These are phyloP conservation scores for Oenanthe melanoleuca DNA, from an alignment of 2,113 vertebrate species.

Conservation along the genomic window DNA sequence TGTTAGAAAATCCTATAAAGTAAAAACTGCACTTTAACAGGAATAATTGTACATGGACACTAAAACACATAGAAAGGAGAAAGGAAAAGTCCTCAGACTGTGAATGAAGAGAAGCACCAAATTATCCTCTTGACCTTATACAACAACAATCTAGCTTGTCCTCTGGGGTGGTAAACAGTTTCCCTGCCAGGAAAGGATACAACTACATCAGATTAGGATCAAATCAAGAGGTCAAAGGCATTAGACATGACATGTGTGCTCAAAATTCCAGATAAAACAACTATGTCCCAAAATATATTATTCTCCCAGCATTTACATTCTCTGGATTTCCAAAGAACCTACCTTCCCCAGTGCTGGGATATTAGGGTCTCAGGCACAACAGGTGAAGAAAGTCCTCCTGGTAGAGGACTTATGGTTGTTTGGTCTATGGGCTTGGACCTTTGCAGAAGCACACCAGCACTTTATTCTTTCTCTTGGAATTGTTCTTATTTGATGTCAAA, in stretches of 20 bases:
- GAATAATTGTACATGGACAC: background rate
- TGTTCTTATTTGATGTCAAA: background rate
- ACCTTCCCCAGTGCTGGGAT: background rate
- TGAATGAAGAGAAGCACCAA: background rate
- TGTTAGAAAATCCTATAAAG: background rate
- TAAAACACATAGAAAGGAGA: background rate
- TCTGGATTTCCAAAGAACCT: background rate
- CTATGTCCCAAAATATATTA: background rate
- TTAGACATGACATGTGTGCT: background rate
- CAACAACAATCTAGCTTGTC: background rate
- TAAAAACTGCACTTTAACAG: background rate
- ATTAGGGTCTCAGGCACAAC: background rate
- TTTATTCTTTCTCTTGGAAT: background rate
- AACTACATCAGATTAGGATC: background rate
- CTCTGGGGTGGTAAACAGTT: background rate
- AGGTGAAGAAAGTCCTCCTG: background rate
- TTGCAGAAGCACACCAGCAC: background rate
- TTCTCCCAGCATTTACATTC: background rate
- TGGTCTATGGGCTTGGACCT: background rate
- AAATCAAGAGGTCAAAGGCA: background rate
- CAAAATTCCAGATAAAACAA: background rate
- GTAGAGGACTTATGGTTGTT: accelerated
- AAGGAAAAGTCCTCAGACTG: background rate
- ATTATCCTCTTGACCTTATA: background rate
- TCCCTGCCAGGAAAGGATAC: background rate